Evolutionary conservation across 1,140 invertebrate species (phyloP).

Genomic region (Chrysopa pallens): DNA sequence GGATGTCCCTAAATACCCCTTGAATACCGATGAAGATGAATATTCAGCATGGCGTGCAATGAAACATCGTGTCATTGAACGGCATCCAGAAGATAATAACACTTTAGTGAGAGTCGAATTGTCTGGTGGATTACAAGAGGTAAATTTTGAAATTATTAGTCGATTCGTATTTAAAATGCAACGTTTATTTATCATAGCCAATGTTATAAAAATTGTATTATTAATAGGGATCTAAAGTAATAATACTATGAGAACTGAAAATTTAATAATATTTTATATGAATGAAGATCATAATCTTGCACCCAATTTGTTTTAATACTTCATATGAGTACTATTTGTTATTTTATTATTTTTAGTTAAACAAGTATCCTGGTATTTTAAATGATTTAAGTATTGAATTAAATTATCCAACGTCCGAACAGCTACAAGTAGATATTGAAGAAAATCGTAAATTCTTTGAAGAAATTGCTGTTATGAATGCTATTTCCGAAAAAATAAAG

Average conservation of each 20-base stretch:
- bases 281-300: too few relatives aligned
- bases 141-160: conserved; percentile 18
- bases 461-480: conserved; percentile 40
- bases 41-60: conserved; percentile 39
- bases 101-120: conserved; percentile 42
- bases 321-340: too few relatives aligned
- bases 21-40: conserved; percentile 43
- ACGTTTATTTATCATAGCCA: neutral
- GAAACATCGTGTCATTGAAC: conserved; percentile 32
- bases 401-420: conserved; percentile 22
- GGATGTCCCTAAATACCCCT: conserved; percentile 33
- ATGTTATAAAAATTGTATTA: too few relatives aligned
- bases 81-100: conserved; percentile 32
- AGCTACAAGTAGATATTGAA: conserved; percentile 34
- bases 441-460: conserved; percentile 45
- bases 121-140: conserved; percentile 39
- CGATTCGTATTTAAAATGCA: neutral
- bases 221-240: too few relatives aligned
- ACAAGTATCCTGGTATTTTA: conserved; percentile 26
- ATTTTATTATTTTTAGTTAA: conserved; percentile 15
- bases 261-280: too few relatives aligned
- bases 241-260: too few relatives aligned
- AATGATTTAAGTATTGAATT: conserved; percentile 27
- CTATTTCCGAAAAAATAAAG: conserved; percentile 34
- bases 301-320: too few relatives aligned